A percentile compares a stretch with the other conserved stretches of the same genome.
Conservation (phyloP, 2,888 invertebrate species). For the Cyaniris semiargus region DNA sequence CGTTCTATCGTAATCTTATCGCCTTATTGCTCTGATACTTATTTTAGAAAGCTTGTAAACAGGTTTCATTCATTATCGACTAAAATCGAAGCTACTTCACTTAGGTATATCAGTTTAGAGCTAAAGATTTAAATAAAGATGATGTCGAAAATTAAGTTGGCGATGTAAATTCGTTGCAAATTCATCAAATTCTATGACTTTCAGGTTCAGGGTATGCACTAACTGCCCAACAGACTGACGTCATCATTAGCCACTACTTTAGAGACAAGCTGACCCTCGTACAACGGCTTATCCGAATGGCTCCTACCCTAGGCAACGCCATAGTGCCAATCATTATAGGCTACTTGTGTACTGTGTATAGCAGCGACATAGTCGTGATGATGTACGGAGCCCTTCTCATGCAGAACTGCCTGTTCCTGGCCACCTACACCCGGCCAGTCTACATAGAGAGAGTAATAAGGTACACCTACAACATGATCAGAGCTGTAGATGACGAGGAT, state of each 20-base stretch:
- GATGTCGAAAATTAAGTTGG: too few relatives aligned
- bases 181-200: slow-evolving; percentile 44
- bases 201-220: slow-evolving; percentile 80
- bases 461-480: slow-evolving; percentile 70
- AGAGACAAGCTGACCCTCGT: slow-evolving; percentile 76
- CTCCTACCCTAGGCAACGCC: slow-evolving; percentile 77
- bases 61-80: neutral
- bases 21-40: neutral
- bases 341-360: slow-evolving; percentile 66
- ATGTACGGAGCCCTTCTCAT: slow-evolving; percentile 80
- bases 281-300: slow-evolving; percentile 74
- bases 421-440: slow-evolving; percentile 77
- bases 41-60: neutral
- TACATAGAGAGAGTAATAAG: slow-evolving; percentile 75
- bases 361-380: slow-evolving; percentile 70
- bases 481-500: slow-evolving; percentile 76
- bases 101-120: too few relatives aligned
- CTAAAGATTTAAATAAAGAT: too few relatives aligned
- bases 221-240: slow-evolving; percentile 79
- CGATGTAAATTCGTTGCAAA: neutral
- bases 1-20: slow-evolving; percentile 14
- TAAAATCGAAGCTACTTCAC: neutral
- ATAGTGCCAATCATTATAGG: slow-evolving; percentile 75
- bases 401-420: slow-evolving; percentile 78
- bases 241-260: slow-evolving; percentile 81